phyloP scores from a whole-genome alignment of 2,797 vertebrate species.

The Microctenopoma steveboyesi region DNA sequence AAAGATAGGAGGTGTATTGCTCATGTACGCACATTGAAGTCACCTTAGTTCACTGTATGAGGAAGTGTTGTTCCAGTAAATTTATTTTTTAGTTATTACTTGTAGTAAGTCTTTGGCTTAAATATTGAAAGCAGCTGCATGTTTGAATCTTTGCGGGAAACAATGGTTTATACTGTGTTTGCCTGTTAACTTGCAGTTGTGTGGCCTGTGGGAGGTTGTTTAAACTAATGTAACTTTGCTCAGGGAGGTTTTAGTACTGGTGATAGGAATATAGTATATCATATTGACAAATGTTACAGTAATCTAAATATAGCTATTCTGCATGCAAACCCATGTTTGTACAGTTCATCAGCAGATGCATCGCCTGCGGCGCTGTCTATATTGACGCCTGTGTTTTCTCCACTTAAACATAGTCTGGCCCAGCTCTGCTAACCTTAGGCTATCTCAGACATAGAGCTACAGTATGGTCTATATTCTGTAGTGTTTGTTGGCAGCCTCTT shows the following conservation, averaged over 20 bases:
- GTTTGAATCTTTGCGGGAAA: neutral
- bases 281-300: no score
- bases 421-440: neutral
- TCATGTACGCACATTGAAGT: constrained; percentile 3
- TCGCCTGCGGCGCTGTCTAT: neutral
- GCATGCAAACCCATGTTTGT: neutral
- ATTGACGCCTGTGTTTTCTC: constrained; percentile 38
- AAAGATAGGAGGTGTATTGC: neutral
- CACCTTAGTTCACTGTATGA: constrained; percentile 5
- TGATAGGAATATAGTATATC: no score
- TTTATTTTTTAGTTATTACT: neutral
- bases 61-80: neutral
- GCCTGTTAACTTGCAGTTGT: neutral
- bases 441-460: constrained; percentile 14
- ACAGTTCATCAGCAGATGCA: neutral
- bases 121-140: neutral
- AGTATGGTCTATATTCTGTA: constrained; percentile 31
- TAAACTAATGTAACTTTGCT: neutral
- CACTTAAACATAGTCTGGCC: neutral
- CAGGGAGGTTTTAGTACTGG: no score
- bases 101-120: no score
- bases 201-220: neutral
- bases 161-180: neutral
- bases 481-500: constrained; percentile 51
- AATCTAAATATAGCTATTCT: neutral